phyloP scores from a whole-genome alignment of 2,888 invertebrate species.

The Andrena bucephala region DNA sequence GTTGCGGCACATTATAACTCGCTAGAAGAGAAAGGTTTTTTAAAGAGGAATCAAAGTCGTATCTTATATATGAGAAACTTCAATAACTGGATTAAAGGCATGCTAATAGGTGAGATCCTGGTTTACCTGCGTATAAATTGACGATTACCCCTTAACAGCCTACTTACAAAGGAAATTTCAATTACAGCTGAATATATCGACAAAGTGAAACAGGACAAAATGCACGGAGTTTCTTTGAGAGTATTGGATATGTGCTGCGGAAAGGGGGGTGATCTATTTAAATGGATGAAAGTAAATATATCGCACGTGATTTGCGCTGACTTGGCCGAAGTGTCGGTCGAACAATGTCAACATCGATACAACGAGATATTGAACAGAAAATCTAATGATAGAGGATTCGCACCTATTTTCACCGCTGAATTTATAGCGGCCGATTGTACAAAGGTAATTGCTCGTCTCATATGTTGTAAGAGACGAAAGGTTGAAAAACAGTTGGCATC shows the following conservation, averaged over 20 bases:
- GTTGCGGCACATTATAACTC: constrained; percentile 98
- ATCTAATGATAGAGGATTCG: constrained; percentile 72
- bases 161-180: constrained; percentile 5
- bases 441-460: constrained; percentile 86
- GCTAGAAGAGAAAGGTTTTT: constrained; percentile 92
- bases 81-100: constrained; percentile 99
- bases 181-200: constrained; percentile 86
- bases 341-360: constrained; percentile 95
- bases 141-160: background rate
- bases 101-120: constrained; percentile 92
- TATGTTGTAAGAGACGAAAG: background rate
- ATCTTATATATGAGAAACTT: constrained; percentile 98
- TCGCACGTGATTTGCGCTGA: constrained; percentile 95
- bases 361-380: constrained; percentile 88
- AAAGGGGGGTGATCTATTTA: constrained; percentile 99
- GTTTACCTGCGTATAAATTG: constrained; percentile 4
- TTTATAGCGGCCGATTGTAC: constrained; percentile 97
- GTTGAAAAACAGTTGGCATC: background rate
- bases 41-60: constrained; percentile 93
- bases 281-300: constrained; percentile 95
- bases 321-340: constrained; percentile 96
- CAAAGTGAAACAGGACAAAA: constrained; percentile 88
- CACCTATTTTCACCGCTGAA: constrained; percentile 91
- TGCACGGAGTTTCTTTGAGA: constrained; percentile 89
- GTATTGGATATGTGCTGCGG: constrained; percentile 98